Base-by-base conservation (phyloP, 2,113 vertebrate species). In the Corythornis madagascariensis region DNA sequence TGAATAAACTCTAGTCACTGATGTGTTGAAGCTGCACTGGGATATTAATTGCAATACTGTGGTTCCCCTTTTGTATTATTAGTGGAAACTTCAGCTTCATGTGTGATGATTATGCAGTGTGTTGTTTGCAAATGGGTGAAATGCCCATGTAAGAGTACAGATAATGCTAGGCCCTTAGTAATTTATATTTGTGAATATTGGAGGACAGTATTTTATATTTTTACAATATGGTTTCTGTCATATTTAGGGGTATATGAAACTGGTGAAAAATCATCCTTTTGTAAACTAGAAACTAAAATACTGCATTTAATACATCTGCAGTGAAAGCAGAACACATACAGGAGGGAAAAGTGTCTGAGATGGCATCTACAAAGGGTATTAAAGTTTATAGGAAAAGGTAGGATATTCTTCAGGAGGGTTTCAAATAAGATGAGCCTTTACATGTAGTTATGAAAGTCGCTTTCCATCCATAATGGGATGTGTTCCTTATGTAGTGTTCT, bases 41-140 rank as follows among this genome's bases (percentile, higher is more conserved):
- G 78, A 13, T 69, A n/a, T 0, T 80, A 48, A 64, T 53, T 84
- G 6, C 33, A 40, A 3, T 47, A 33, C 28, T 71, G 47, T 83
- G 38, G 15, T 21, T 81, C 28, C 10, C 18, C 17, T 65, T 22
- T 50, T 60, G 7, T n/a, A 3, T 55, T 72, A 20, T 13, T 72
- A 53, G 5, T 45, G 38, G n/a, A 28, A 83, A 15, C 20, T 69
- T 11, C 2, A 50, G 5, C 16, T 76, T 57, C 8, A 13, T 7
- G 2, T 63, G 1, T 63, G 11, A 25, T 0, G 1, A 4, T 31
- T 45, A 9, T 52, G 65, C 10, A 40, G 28, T 0, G 0, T 18
- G 13, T 74, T 70, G 13, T 40, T 60, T 78, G 6, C 8, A 53
- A 70, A 55, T 72, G 40, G 6, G 12, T 1, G 3, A 63, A 86